A percentile compares a stretch with the other conserved stretches of the same genome.
Conservation (phyloP, 2,113 vertebrate species). For the Girardinichthys multiradiatus region DNA sequence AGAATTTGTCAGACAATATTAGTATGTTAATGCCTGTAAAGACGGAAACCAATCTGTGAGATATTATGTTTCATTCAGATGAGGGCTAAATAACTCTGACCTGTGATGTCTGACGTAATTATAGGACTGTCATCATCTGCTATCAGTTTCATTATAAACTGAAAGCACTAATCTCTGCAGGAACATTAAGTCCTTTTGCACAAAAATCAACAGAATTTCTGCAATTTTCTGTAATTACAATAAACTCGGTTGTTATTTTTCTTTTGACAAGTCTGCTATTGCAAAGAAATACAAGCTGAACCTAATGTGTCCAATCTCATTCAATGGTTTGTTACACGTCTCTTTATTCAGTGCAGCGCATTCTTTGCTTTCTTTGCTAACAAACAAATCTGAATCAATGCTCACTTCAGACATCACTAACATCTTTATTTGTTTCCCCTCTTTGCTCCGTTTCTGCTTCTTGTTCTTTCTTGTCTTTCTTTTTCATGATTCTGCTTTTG, state of each 20-base stretch:
- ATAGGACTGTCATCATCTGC: slow-evolving; percentile 4
- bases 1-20: slow-evolving; percentile 26
- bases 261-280: slow-evolving; percentile 10
- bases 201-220: slow-evolving; percentile 8
- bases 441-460: slow-evolving; percentile 41
- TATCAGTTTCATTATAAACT: slow-evolving; percentile 18
- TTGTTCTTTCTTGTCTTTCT: slow-evolving; percentile 21
- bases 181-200: slow-evolving; percentile 19
- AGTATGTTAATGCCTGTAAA: slow-evolving; percentile 21
- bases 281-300: slow-evolving; percentile 8
- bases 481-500: slow-evolving; percentile 17
- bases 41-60: slow-evolving; percentile 8
- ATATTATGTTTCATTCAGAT: slow-evolving; percentile 17
- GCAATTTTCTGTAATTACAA: slow-evolving; percentile 1
- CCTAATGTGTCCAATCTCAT: slow-evolving; percentile 5
- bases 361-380: slow-evolving; percentile 26
- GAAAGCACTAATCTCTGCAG: background rate
- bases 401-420: slow-evolving; percentile 49
- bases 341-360: slow-evolving; percentile 21
- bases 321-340: background rate
- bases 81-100: slow-evolving; percentile 8
- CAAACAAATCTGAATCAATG: slow-evolving; percentile 27
- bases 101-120: slow-evolving; percentile 25
- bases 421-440: slow-evolving; percentile 29
- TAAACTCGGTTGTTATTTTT: background rate